A percentile compares a stretch with the other conserved stretches of the same genome.
Evolutionary conservation across 2,888 invertebrate genomes (phyloP).

Genomic region (Electrophaes corylata): DNA sequence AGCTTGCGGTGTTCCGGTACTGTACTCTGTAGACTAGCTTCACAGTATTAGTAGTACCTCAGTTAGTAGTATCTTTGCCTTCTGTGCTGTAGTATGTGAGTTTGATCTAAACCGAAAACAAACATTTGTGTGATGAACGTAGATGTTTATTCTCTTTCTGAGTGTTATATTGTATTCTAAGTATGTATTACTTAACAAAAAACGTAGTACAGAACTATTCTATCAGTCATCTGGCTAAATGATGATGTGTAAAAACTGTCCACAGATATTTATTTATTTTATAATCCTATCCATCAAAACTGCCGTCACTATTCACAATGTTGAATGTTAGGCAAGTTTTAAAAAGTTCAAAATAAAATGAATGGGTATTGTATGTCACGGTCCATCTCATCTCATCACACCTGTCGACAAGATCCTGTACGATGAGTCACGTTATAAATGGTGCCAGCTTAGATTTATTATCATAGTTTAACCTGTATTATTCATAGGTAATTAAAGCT

Average conservation of each 20-base stretch:
- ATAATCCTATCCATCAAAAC: slow-evolving; percentile 22
- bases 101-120: too few relatives aligned
- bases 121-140: too few relatives aligned
- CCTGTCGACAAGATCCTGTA: slow-evolving; percentile 27
- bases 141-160: too few relatives aligned
- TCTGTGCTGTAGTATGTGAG: too few relatives aligned
- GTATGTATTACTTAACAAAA: too few relatives aligned
- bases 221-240: too few relatives aligned
- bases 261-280: not conserved
- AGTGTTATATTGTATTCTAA: too few relatives aligned
- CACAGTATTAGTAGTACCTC: too few relatives aligned
- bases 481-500: slow-evolving; percentile 14
- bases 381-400: slow-evolving; percentile 26
- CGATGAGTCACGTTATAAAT: slow-evolving; percentile 24
- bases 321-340: slow-evolving; percentile 24
- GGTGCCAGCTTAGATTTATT: slow-evolving; percentile 21
- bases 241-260: not conserved
- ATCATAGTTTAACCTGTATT: slow-evolving; percentile 20
- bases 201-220: too few relatives aligned
- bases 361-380: slow-evolving; percentile 29
- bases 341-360: slow-evolving; percentile 31
- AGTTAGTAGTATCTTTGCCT: too few relatives aligned
- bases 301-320: slow-evolving; percentile 14
- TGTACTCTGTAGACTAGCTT: too few relatives aligned
- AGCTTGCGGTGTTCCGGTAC: too few relatives aligned